phyloP scores from a whole-genome alignment of 2,113 vertebrate genomes.

The Nipponia nippon region DNA sequence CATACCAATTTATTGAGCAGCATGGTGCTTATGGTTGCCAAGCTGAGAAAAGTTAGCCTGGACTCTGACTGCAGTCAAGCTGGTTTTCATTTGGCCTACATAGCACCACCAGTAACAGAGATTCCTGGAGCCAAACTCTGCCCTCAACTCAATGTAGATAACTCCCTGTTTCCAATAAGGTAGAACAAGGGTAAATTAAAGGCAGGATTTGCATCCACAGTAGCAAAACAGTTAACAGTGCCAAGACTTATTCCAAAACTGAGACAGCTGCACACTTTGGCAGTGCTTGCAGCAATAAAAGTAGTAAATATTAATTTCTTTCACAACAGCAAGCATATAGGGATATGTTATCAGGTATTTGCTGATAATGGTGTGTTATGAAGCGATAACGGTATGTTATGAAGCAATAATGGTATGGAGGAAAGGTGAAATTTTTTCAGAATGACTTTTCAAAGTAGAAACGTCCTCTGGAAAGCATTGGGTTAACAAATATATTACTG shows the following conservation, averaged over 20 bases:
- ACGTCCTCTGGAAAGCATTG: not conserved
- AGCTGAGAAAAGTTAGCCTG: not conserved
- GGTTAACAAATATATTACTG: not conserved
- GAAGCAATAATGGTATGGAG: not conserved
- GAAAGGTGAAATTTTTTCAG: not conserved
- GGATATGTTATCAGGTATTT: constrained; percentile 20
- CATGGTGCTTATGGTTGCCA: rapidly evolving
- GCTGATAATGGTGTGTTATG: not conserved
- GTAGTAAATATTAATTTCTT: not conserved
- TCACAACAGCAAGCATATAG: not conserved
- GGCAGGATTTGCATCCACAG: not conserved
- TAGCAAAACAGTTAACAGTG: not conserved
- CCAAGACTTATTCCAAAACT: not conserved
- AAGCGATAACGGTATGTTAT: not conserved
- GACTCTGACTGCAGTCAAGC: not conserved
- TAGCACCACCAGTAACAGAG: not conserved
- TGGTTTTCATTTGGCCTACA: not conserved
- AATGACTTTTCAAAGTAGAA: not conserved
- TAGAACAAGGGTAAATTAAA: not conserved
- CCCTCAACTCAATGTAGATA: not conserved
- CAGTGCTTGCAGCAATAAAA: not conserved
- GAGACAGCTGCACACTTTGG: not conserved
- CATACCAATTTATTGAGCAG: not conserved
- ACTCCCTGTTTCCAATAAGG: not conserved
- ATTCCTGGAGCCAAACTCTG: not conserved